Conservation (phyloP, 2,113 vertebrate genomes). For the Carettochelys insculpta region DNA sequence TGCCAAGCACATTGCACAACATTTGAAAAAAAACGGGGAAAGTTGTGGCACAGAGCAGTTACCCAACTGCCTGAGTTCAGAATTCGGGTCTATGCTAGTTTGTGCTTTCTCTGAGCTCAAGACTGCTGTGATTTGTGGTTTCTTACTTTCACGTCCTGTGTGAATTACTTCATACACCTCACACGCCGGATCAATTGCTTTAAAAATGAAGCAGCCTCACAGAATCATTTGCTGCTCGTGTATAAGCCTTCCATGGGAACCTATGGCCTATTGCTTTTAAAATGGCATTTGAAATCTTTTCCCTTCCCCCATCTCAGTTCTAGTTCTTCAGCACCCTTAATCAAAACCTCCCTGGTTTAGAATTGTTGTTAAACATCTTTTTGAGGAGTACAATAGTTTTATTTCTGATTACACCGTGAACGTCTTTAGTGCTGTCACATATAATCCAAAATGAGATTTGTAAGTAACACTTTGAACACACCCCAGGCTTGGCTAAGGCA, state of each 20-base stretch:
- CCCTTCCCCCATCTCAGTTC: conserved; percentile 9
- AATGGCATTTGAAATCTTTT: background rate
- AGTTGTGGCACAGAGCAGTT: background rate
- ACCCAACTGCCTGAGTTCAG: background rate
- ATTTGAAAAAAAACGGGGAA: background rate
- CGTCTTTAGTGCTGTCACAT: background rate
- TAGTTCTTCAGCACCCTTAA: background rate
- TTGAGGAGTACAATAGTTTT: background rate
- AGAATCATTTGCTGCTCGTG: conserved; percentile 24
- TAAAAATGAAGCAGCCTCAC: background rate
- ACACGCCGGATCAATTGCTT: background rate
- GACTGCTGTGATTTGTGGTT: background rate
- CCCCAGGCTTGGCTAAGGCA: background rate
- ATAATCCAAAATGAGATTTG: background rate
- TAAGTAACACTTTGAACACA: background rate
- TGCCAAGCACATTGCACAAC: background rate
- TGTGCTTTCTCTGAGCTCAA: conserved; percentile 1
- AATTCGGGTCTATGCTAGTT: fast-evolving
- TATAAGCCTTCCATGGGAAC: conserved; percentile 30
- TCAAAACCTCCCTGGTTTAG: background rate
- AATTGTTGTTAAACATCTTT: background rate
- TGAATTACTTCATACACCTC: background rate
- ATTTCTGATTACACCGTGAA: background rate
- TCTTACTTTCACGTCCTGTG: background rate
- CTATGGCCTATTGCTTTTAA: background rate